phyloP scores from a whole-genome alignment of 2,797 vertebrate genomes.

The Poecile montanus region DNA sequence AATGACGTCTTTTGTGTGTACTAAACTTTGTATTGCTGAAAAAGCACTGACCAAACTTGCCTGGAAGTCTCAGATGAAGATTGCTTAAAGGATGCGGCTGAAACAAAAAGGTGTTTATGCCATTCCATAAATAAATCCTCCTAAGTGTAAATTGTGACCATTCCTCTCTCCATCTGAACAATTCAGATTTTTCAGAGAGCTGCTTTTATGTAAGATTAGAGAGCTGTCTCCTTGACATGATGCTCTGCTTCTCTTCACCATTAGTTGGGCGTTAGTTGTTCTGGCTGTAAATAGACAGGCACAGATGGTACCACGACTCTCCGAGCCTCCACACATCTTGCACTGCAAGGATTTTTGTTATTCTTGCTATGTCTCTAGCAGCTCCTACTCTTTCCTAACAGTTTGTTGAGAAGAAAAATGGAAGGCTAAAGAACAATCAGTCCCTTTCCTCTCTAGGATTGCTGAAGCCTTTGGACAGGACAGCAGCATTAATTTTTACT shows the following conservation, averaged over 20 bases:
- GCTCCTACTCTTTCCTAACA: slow-evolving; percentile 60
- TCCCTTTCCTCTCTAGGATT: background rate
- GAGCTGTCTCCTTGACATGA: slow-evolving; percentile 56
- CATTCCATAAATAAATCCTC: background rate
- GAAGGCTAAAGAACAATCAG: slow-evolving; percentile 49
- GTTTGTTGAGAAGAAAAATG: slow-evolving; percentile 44
- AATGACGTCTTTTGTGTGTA: background rate
- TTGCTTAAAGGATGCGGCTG: background rate
- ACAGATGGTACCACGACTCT: slow-evolving; percentile 64
- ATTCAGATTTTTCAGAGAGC: slow-evolving; percentile 10
- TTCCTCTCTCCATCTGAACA: background rate
- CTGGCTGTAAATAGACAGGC: slow-evolving; percentile 68
- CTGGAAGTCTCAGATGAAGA: background rate
- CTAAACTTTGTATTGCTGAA: background rate
- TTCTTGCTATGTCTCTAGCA: slow-evolving; percentile 55
- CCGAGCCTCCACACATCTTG: slow-evolving; percentile 66
- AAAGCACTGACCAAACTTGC: background rate
- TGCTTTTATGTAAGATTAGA: slow-evolving; percentile 51
- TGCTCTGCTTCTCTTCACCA: slow-evolving; percentile 56
- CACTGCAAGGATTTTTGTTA: slow-evolving; percentile 59
- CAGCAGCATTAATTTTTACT: background rate
- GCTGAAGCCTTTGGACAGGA: background rate
- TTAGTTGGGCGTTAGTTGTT: slow-evolving; percentile 68
- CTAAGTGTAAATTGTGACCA: background rate
- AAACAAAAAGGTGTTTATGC: background rate